Conservation (phyloP, 2,797 vertebrate genomes). For the Toxotes lorentzi region DNA sequence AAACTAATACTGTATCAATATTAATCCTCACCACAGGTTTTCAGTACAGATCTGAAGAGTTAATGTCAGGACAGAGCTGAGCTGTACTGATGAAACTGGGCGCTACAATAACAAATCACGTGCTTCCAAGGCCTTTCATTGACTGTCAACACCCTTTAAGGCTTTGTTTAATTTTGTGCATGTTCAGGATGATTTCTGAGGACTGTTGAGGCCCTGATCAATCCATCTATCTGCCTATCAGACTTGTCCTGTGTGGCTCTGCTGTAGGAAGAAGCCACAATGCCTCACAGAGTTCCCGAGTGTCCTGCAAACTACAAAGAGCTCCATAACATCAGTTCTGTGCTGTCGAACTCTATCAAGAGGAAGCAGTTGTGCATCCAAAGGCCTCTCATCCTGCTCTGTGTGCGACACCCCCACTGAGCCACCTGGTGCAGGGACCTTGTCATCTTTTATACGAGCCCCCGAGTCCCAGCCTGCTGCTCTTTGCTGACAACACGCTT, state of each 20-base stretch:
- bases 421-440: conserved; percentile 67
- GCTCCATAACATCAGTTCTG: conserved; percentile 50
- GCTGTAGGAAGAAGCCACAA: conserved; percentile 9
- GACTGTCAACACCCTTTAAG: background rate
- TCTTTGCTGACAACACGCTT: conserved; percentile 75
- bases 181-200: background rate
- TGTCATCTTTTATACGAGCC: conserved; percentile 70
- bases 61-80: background rate
- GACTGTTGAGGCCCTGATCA: conserved; percentile 5
- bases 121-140: conserved; percentile 7
- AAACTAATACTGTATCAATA: background rate
- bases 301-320: conserved; percentile 43
- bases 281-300: conserved; percentile 38
- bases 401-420: conserved; percentile 51
- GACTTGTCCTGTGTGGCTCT: conserved; percentile 21
- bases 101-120: conserved; percentile 4
- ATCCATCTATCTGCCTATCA: background rate
- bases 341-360: conserved; percentile 61
- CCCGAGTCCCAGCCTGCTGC: conserved; percentile 53
- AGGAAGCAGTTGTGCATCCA: conserved; percentile 39
- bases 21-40: background rate
- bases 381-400: conserved; percentile 52
- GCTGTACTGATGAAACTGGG: background rate
- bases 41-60: too few species aligned
- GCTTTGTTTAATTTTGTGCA: background rate